Base-by-base conservation (phyloP, 2,113 vertebrate genomes). In the Bubo scandiacus region DNA sequence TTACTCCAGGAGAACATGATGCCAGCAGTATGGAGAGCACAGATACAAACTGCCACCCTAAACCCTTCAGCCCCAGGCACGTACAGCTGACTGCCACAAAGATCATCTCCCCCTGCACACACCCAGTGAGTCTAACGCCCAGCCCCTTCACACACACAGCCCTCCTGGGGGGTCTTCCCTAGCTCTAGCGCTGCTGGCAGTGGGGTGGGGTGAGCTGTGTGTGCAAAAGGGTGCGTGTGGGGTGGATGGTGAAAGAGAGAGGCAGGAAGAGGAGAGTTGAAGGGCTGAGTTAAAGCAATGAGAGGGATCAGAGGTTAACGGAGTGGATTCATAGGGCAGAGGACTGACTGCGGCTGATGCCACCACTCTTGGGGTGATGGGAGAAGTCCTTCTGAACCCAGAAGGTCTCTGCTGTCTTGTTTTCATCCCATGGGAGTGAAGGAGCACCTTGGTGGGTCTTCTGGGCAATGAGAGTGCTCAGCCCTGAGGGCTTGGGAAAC, bases 101-200 rank as follows among this genome's bases (percentile, higher is more conserved):
- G 30, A 66, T 19, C 55, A 47, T 40, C 30, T 38, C 30, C 68
- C 5, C 0, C 36, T 11, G 21, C 1, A 5, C 30, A 3, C 23
- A 6, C 34, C 21, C 36, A 32, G 29, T 0, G 0, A 34, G 43
- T 21, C 40, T 23, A 36, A 30, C 0, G 0, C 26, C 52, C 7
- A 4, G 29, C 11, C 9, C 20, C 26, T 29, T 21, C 2, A 2
- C 27, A 11, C 16, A 9, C 14, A 2, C 16, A 2, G 23, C 12
- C 2, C 7, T 62, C 9, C 22, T 9, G 14, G 18, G 51, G 54
- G 11, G 9, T 10, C 22, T 43, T 81, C 13, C 66, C 66, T 71
- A 55, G 57, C 57, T 63, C 51, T 21, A 30, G 42, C 30, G 17
- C n/a, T 27, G 45, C 40, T 62, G 47, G 49, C 15, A 70, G 38